Base-by-base conservation (phyloP, 2,113 vertebrate genomes). In the Pollachius pollachius region DNA sequence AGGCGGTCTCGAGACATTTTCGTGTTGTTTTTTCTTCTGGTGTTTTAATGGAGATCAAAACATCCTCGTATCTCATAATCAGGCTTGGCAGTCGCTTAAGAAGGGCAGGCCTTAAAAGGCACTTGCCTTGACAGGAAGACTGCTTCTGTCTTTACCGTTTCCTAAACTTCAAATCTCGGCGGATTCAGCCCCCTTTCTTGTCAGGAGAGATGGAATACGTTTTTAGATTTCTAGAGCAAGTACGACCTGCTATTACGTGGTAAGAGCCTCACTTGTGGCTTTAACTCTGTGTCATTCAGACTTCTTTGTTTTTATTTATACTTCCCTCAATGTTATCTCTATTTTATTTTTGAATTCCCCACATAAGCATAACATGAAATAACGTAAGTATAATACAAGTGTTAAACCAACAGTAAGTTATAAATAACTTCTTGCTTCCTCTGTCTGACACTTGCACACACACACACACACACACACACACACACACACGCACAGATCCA, bases 41-140 rank as follows among this genome's bases (percentile, higher is more conserved):
- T 71, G 73, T 74, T 85, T 84, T 81, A 83, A 84, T 77, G 76
- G 69, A 79, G 87, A 90, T 89, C 80, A 91, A 86, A 92, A 84
- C 81, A 71, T 67, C 56, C 59, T 52, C 21, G 62, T 71, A 65
- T 65, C 81, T 70, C 73, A 30, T 81, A 87, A 88, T 78, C 73
- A 73, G 69, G 74, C 81, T 37, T 86, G 88, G 87, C 73, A 69
- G 68, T 67, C 21, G 58, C 72, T 78, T 72, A 84, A 77, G 85
- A 83, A 79, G 67, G 52, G 37, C 48, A 9, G 21, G 30, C 41
- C 34, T 48, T 13, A 48, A 67, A 62, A 73, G 69, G 71, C 61
- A 16, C 68, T 60, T 70, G 79, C 74, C 77, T 52, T 76, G 67
- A 71, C 66, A 69, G 72, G 8, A 48, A 19, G 71, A 78, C 70